Percentiles rank a stretch among this genome's conserved stretches.
These are phyloP conservation scores for Macrosiphum euphorbiae DNA, from an alignment of 2,888 invertebrate species.

Conservation along the genomic window DNA sequence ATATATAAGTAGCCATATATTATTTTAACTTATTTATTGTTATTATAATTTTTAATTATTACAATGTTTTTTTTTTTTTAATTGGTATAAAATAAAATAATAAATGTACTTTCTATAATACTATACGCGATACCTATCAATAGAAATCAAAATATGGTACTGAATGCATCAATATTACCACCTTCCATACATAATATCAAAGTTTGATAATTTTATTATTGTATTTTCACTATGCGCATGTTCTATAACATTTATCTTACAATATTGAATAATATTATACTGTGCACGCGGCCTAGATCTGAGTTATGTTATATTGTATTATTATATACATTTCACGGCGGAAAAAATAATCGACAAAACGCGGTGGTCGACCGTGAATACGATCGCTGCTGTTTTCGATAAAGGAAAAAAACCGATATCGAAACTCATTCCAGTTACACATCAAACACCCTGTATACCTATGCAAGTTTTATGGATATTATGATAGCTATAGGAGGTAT, in stretches of 20 bases:
- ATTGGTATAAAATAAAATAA: neutral
- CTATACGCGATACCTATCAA: neutral
- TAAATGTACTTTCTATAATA: neutral
- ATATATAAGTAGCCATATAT: neutral
- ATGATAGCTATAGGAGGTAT: neutral
- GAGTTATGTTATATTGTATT: neutral
- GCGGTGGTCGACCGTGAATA: neutral
- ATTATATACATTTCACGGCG: neutral
- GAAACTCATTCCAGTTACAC: neutral
- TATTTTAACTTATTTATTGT: neutral
- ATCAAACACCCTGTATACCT: neutral
- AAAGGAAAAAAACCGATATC: neutral
- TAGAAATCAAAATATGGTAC: neutral
- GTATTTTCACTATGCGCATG: no score
- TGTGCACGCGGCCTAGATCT: neutral
- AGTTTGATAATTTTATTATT: no score
- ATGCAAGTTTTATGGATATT: neutral
- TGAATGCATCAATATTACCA: neutral
- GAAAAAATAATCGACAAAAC: neutral
- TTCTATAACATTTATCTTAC: no score
- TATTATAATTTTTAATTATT: neutral
- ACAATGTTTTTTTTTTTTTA: neutral
- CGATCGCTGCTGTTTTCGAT: neutral
- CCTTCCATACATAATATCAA: no score
- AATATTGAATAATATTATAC: neutral